Evolutionary conservation across 2,113 vertebrate species (phyloP), one percentile per base, ranked within the genome.

Genomic region (Cyrtonyx montezumae): DNA sequence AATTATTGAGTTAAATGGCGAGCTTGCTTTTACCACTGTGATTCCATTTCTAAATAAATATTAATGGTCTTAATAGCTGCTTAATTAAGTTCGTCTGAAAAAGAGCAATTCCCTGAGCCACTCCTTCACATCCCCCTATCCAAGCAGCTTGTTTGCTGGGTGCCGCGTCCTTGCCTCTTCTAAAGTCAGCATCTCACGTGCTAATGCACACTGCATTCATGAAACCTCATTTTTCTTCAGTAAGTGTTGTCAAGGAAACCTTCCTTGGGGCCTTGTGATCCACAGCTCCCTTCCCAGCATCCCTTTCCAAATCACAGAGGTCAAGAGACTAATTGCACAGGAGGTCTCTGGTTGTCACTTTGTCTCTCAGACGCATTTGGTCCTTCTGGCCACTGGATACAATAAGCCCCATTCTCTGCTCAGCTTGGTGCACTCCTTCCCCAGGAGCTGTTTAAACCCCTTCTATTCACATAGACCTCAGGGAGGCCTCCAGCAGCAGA

Each of bases 221-320:
- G n/a, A 90, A 91, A 95, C 62, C 88, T 80, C 86, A 91, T 97
- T 92, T 96, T 90, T 87, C 93, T 95, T 69, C 77, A 59, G 46
- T 79, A 86, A 86, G 53, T 88, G 96, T 97, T 96, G 96, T 92
- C 95, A 97, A 92, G 96, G 97, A 97, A 96, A 97, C 95, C 36
- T 94, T 94, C 88, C 93, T 96, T 4, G 16, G 75, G 88, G 95
- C 93, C 87, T 81, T 78, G 77, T 77, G 90, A 88, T 84, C 65
- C 88, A 59, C 79, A 73, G 70, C 91, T 82, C 96, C 61, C 21
- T 78, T 88, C 74, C 94, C 94, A 81, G 85, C 92, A 75, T 63
- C 86, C 76, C 80, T 80, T 37, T 4, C 56, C 15, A 20, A 74
- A 9, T 30, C 81, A 9, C 78, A 46, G 91, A 96, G 97, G 96